Evolutionary conservation across 2,797 vertebrate genomes (phyloP).

Genomic region (Myotis vivesi): DNA sequence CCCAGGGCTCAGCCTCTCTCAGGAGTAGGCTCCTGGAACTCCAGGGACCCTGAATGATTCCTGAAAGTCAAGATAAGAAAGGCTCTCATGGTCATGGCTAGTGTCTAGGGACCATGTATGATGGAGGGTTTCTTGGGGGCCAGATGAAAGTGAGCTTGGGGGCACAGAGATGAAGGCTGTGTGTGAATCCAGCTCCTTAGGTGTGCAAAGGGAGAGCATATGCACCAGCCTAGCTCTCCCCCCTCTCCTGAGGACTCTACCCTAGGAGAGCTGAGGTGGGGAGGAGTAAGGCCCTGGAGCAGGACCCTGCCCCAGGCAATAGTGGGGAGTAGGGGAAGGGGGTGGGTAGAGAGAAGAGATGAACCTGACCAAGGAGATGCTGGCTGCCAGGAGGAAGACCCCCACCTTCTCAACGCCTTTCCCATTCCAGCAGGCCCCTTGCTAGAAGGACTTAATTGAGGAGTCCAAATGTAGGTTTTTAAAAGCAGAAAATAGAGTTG

Average conservation of each 20-base stretch:
- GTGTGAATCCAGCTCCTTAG: neutral
- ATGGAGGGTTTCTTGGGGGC: neutral
- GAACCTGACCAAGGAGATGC: neutral
- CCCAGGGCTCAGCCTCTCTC: neutral
- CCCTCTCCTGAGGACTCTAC: neutral
- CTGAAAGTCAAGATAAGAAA: slow-evolving; percentile 25
- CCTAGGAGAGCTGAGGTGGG: neutral
- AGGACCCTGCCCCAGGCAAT: neutral
- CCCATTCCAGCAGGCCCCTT: neutral
- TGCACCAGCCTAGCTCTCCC: neutral
- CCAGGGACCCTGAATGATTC: neutral
- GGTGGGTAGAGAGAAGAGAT: neutral
- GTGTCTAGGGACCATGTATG: neutral
- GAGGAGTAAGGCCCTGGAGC: neutral
- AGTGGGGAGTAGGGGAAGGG: neutral
- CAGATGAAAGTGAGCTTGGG: neutral
- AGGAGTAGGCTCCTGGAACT: neutral
- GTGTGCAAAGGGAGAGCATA: neutral
- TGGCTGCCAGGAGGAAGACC: neutral
- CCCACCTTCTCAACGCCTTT: neutral
- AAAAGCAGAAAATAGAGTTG: neutral
- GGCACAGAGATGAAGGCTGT: neutral
- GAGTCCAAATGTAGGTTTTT: neutral
- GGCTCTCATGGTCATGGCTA: neutral
- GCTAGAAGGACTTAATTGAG: neutral